Evolutionary conservation across 2,113 vertebrate genomes (phyloP), one percentile per base, ranked within the genome.

Genomic region (Barbus barbus): DNA sequence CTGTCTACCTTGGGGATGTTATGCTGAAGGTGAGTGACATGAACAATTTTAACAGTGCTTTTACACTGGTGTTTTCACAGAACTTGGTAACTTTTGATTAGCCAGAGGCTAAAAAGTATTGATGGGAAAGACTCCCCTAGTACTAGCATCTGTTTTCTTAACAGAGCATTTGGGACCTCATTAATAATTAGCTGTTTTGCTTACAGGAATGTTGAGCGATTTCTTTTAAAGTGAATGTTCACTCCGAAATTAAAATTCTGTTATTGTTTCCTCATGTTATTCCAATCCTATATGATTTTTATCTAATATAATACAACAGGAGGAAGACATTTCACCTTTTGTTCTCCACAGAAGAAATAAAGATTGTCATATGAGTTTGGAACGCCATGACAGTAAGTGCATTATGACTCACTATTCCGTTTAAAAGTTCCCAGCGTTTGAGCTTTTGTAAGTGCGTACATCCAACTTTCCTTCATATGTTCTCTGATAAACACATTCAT

Each of bases 111-210:
- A 69, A 67, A 33, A 63, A 33, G 41, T 69, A 20, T 69, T 80
- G 24, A 65, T 65, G 24, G 9, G 61, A 24, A 80, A 80, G 78
- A 33, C 38, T 81, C 61, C 24, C 58, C 2, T 9, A 81, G 78
- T 81, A 48, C 61, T n/a, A 67, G 41, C 78, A 67, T 81, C 61
- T 81, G 78, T 51, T 78, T 61, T 78, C 36, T 14, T 22, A 51
- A 31, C 58, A 51, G 33, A 79, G 13, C 24, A 14, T 61, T 78
- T 78, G 16, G 56, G 83, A 33, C n/a, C 24, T 58, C 83, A 58
- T 84, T 75, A 77, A 77, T 78, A 60, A 78, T 78, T 24, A 78
- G 56, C n/a, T 78, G 53, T 28, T 78, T 44, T 16, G 12, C 76
- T 41, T 38, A 13, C n/a, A 60, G 33, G 53, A 13, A 78, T 4